Percentiles rank a stretch among this genome's conserved stretches.
phyloP scores from a whole-genome alignment of 2,888 invertebrate species.

The Caradrina kadenii region DNA sequence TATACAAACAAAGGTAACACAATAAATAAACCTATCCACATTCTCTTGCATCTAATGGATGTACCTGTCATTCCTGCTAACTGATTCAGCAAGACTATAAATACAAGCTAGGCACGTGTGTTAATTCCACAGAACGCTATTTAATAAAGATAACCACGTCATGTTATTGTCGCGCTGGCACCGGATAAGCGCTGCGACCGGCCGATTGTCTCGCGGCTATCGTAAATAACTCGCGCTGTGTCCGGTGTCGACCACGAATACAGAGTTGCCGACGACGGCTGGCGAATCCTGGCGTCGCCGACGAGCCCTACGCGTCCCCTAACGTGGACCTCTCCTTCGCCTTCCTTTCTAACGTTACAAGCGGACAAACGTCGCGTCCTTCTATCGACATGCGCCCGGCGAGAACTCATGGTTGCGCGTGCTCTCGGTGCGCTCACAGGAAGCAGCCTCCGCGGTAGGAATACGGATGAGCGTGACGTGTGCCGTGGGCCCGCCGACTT shows the following conservation, averaged over 20 bases:
- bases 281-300: slow-evolving; percentile 76
- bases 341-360: slow-evolving; percentile 54
- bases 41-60: slow-evolving; percentile 64
- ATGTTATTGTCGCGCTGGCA: slow-evolving; percentile 87
- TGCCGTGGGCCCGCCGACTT: slow-evolving; percentile 71
- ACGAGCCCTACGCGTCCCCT: slow-evolving; percentile 62
- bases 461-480: slow-evolving; percentile 87
- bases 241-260: slow-evolving; percentile 87
- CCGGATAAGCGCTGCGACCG: slow-evolving; percentile 88
- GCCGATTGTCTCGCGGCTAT: slow-evolving; percentile 88
- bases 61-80: slow-evolving; percentile 72
- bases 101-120: slow-evolving; percentile 84
- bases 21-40: slow-evolving; percentile 56
- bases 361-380: slow-evolving; percentile 51
- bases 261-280: slow-evolving; percentile 81
- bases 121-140: slow-evolving; percentile 85
- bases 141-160: slow-evolving; percentile 89
- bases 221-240: slow-evolving; percentile 88
- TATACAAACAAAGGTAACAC: slow-evolving; percentile 56
- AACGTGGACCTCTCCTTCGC: slow-evolving; percentile 52
- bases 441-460: slow-evolving; percentile 84
- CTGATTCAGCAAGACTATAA: slow-evolving; percentile 84
- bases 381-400: slow-evolving; percentile 66
- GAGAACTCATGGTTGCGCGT: slow-evolving; percentile 71
- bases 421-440: slow-evolving; percentile 79